phyloP scores from a whole-genome alignment of 2,888 invertebrate species.

The Antheraea yamamai region DNA sequence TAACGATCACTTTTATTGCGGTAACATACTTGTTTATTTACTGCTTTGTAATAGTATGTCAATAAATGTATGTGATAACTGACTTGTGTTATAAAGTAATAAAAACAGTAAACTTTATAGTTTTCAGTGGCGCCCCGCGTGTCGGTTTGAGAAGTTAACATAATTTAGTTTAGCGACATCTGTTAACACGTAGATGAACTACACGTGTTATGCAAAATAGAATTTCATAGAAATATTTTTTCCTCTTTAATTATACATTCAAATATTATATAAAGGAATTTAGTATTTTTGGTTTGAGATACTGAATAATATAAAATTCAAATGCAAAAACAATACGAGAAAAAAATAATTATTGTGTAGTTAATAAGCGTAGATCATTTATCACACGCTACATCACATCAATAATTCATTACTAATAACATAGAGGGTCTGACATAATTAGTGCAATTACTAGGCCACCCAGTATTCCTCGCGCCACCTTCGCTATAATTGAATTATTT shows the following conservation, averaged over 20 bases:
- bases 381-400: slow-evolving; percentile 65
- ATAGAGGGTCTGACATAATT: slow-evolving; percentile 75
- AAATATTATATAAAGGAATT: neutral
- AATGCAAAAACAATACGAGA: slow-evolving; percentile 28
- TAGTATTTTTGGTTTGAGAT: slow-evolving; percentile 18
- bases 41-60: slow-evolving; percentile 69
- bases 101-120: slow-evolving; percentile 53
- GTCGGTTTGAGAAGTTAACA: slow-evolving; percentile 36
- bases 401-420: slow-evolving; percentile 78
- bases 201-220: slow-evolving; percentile 14
- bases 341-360: slow-evolving; percentile 47
- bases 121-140: slow-evolving; percentile 47
- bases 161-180: slow-evolving; percentile 58
- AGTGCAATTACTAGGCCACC: slow-evolving; percentile 78
- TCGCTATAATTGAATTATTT: slow-evolving; percentile 70
- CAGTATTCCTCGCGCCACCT: slow-evolving; percentile 57
- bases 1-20: slow-evolving; percentile 69
- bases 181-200: slow-evolving; percentile 57
- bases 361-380: slow-evolving; percentile 62
- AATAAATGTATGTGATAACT: slow-evolving; percentile 67
- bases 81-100: slow-evolving; percentile 61
- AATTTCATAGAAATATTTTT: neutral
- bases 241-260: neutral
- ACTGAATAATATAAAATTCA: slow-evolving; percentile 30
- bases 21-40: slow-evolving; percentile 69